These are phyloP conservation scores for Cotesia chilonis DNA, from an alignment of 1,140 invertebrate species.

Conservation along the genomic window DNA sequence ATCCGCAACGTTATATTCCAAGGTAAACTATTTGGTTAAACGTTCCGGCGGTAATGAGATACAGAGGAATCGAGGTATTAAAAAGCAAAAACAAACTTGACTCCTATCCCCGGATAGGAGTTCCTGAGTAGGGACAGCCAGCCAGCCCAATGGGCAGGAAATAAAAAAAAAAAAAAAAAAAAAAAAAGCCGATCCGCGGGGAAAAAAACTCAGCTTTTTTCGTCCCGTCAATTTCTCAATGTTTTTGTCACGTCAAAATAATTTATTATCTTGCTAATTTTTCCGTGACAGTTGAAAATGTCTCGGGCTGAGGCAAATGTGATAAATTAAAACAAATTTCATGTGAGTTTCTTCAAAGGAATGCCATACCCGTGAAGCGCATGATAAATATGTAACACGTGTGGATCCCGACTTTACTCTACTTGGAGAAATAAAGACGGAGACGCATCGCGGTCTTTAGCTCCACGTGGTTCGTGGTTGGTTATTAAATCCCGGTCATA, in stretches of 20 bases:
- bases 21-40: constrained; percentile 13
- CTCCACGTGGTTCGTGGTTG: constrained; percentile 13
- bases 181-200: too few relatives aligned
- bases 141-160: too few relatives aligned
- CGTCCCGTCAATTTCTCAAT: constrained; percentile 16
- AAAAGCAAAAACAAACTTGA: too few relatives aligned
- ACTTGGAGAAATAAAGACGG: background rate
- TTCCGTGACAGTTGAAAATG: constrained; percentile 32
- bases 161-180: background rate
- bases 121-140: too few relatives aligned
- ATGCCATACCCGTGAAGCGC: constrained; percentile 32
- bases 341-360: constrained; percentile 34
- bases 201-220: constrained; percentile 10
- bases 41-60: constrained; percentile 17
- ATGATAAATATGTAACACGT: constrained; percentile 34
- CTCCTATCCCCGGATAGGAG: background rate
- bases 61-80: constrained; percentile 14
- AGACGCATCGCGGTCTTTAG: background rate
- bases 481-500: too few relatives aligned
- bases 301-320: constrained; percentile 26
- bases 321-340: constrained; percentile 34
- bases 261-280: constrained; percentile 34
- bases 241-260: constrained; percentile 7
- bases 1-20: constrained; percentile 3
- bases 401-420: background rate